These are phyloP conservation scores for Spinus pinus DNA, from an alignment of 2,797 vertebrate genomes.

Conservation along the genomic window DNA sequence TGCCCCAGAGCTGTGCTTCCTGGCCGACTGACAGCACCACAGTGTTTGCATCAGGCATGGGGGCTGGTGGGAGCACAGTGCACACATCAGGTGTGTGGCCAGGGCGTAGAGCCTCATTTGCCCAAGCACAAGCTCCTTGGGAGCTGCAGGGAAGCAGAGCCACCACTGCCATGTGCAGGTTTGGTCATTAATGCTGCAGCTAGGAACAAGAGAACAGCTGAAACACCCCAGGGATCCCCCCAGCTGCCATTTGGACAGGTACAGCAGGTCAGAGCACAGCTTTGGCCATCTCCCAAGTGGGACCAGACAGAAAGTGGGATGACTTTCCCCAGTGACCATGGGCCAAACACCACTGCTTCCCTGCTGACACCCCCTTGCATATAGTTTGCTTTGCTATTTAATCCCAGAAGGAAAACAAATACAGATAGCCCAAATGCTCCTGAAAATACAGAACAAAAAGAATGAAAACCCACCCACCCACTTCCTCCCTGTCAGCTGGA, in stretches of 20 bases:
- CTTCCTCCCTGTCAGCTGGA: neutral
- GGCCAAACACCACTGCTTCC: neutral
- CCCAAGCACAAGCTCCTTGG: neutral
- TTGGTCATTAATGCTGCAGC: neutral
- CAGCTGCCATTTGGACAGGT: neutral
- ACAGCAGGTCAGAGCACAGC: neutral
- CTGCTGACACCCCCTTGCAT: neutral
- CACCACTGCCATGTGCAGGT: neutral
- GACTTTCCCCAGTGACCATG: neutral
- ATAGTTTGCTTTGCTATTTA: neutral
- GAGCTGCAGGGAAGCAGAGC: neutral
- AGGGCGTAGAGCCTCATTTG: neutral
- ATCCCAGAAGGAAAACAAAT: neutral
- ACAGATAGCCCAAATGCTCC: neutral
- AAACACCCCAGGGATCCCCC: neutral
- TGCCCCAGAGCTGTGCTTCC: neutral
- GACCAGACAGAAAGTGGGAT: neutral
- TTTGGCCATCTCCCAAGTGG: neutral
- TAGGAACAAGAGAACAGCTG: neutral
- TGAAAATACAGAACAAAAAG: neutral
- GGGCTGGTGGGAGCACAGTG: neutral
- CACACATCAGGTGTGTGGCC: neutral
- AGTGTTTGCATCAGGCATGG: accelerated
- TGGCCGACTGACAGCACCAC: neutral
- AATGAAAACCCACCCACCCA: neutral